These are phyloP conservation scores for Scyliorhinus canicula DNA, from an alignment of 2,797 vertebrate species.

Conservation along the genomic window DNA sequence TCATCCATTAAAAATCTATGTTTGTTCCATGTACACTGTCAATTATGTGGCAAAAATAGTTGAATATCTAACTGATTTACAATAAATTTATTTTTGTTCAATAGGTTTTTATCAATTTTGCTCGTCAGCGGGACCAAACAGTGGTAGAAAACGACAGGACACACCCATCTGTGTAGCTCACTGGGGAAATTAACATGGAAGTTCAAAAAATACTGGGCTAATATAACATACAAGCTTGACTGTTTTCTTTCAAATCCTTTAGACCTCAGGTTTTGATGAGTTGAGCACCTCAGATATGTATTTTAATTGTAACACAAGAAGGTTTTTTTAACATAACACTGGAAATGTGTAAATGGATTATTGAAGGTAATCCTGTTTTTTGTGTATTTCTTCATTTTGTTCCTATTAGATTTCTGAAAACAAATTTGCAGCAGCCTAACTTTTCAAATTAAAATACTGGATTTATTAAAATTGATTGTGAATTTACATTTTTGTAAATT, in stretches of 20 bases:
- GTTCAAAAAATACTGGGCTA: not conserved
- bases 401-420: not conserved
- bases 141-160: not conserved
- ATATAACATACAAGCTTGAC: not conserved
- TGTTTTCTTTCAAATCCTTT: not conserved
- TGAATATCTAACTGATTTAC: constrained; percentile 12
- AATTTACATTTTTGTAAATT: not conserved
- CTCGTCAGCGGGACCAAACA: constrained; percentile 32
- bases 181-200: not conserved
- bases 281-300: not conserved
- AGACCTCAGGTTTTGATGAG: not conserved
- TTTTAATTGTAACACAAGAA: not conserved
- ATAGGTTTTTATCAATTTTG: constrained; percentile 60
- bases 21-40: not conserved
- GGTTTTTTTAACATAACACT: not conserved
- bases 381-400: not conserved
- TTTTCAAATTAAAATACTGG: not conserved
- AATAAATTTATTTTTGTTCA: constrained; percentile 41
- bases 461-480: not conserved
- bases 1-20: not conserved
- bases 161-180: not conserved
- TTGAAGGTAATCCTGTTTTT: not conserved
- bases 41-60: not conserved
- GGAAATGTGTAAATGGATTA: not conserved
- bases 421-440: not conserved